Conservation (phyloP, 2,888 invertebrate species). For the Drosophila greeni region DNA sequence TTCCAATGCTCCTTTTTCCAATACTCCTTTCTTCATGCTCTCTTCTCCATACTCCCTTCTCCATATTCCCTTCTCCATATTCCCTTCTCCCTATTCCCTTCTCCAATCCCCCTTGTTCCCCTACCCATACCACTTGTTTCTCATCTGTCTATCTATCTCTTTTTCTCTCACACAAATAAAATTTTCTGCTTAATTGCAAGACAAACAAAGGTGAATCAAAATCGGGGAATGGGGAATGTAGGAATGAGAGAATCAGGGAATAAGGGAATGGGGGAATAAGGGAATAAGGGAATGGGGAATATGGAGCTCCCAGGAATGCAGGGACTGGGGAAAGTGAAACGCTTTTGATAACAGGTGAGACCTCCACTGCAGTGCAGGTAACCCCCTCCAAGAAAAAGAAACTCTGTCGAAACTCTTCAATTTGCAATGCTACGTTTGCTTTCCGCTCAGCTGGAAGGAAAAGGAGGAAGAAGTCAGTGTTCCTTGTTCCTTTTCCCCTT, state of each 20-base stretch:
- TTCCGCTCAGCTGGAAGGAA: constrained; percentile 65
- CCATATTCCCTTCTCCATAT: neutral
- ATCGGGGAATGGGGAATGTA: neutral
- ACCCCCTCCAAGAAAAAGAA: neutral
- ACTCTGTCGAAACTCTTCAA: constrained; percentile 41
- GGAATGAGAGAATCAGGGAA: no score
- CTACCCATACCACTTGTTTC: neutral
- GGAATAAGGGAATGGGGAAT: no score
- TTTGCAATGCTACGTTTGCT: constrained; percentile 65
- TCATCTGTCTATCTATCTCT: neutral
- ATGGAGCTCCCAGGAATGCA: no score
- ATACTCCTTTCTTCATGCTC: no score
- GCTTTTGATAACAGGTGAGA: constrained; percentile 32
- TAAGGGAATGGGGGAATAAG: no score
- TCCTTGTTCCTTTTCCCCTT: no score
- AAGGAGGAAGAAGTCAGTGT: constrained; percentile 32
- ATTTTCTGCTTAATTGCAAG: constrained; percentile 42
- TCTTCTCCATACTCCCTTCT: no score
- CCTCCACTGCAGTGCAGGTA: constrained; percentile 25
- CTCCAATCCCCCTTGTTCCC: neutral
- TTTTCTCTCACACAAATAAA: neutral
- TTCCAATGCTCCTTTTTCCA: no score
- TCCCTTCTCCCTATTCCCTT: no score
- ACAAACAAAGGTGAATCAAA: constrained; percentile 26
- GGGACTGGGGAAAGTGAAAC: constrained; percentile 2